phyloP scores from a whole-genome alignment of 2,113 vertebrate species.

The Odocoileus virginianus region DNA sequence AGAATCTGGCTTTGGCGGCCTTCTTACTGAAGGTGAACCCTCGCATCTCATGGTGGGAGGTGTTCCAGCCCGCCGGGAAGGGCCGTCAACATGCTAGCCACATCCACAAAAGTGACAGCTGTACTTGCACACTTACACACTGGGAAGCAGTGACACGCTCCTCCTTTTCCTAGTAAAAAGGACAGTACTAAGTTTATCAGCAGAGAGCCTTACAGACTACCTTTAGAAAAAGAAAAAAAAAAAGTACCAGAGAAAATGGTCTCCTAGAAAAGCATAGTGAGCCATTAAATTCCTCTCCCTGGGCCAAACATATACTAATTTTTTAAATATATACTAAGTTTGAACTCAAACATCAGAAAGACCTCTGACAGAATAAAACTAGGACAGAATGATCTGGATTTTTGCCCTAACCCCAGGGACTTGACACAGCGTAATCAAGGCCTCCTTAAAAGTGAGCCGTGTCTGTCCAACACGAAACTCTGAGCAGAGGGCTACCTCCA shows the following conservation, averaged over 20 bases:
- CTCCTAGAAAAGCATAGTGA: not conserved
- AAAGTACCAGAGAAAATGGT: not conserved
- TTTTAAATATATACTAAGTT: not conserved
- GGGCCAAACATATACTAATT: not conserved
- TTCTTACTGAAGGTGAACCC: not conserved
- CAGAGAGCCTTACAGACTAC: not conserved
- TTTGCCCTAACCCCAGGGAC: not conserved
- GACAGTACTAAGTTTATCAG: not conserved
- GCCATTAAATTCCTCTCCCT: not conserved
- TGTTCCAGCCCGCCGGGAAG: not conserved
- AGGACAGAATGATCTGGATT: not conserved
- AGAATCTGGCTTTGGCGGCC: not conserved
- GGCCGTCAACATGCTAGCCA: not conserved
- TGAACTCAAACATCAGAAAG: constrained; percentile 19
- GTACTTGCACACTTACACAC: not conserved
- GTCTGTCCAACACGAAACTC: constrained; percentile 28
- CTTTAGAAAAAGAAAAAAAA: not conserved
- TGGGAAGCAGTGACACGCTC: not conserved
- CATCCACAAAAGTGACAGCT: not conserved
- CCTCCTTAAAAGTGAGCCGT: not conserved
- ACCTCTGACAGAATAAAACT: not conserved
- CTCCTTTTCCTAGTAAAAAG: not conserved
- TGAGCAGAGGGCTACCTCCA: constrained; percentile 32
- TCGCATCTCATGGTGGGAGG: not conserved
- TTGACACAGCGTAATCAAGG: not conserved